Percentiles rank a stretch among this genome's conserved stretches.
Conservation (phyloP, 2,888 invertebrate genomes). For the Megamerina dolium region DNA sequence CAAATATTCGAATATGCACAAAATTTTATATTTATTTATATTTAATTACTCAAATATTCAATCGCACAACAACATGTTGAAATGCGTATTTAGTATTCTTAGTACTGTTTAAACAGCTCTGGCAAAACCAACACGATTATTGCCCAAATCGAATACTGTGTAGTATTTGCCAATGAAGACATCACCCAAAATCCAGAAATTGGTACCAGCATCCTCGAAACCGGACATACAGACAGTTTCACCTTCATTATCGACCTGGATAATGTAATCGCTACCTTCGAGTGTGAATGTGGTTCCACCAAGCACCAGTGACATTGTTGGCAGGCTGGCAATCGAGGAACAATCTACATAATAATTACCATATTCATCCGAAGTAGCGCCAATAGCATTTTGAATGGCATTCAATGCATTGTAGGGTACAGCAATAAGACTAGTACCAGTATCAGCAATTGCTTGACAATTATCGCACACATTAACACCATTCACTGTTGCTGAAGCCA, state of each 20-base stretch:
- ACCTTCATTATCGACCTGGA: conserved; percentile 43
- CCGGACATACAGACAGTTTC: conserved; percentile 74
- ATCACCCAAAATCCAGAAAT: conserved; percentile 92
- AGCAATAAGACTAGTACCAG: conserved; percentile 90
- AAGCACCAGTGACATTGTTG: conserved; percentile 68
- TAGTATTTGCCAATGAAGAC: conserved; percentile 93
- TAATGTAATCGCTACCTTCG: conserved; percentile 73
- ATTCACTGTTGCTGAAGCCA: conserved; percentile 62
- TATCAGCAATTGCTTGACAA: conserved; percentile 91
- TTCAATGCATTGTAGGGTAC: conserved; percentile 73
- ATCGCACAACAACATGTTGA: conserved; percentile 11
- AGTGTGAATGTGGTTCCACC: conserved; percentile 70
- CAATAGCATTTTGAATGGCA: conserved; percentile 69
- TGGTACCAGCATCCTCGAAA: conserved; percentile 66
- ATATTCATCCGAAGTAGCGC: conserved; percentile 58
- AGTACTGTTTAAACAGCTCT: conserved; percentile 49
- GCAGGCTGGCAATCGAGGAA: conserved; percentile 65
- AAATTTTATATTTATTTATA: too few species aligned
- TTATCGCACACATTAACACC: conserved; percentile 58
- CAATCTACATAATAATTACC: conserved; percentile 62
- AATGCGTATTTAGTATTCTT: conserved; percentile 51
- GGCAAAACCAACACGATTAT: conserved; percentile 83
- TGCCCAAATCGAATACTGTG: conserved; percentile 86
- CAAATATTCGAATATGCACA: too few species aligned
- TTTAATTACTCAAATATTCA: conserved; percentile 4